Base-by-base conservation (phyloP, 2,888 invertebrate genomes). In the Cotesia congregata region DNA sequence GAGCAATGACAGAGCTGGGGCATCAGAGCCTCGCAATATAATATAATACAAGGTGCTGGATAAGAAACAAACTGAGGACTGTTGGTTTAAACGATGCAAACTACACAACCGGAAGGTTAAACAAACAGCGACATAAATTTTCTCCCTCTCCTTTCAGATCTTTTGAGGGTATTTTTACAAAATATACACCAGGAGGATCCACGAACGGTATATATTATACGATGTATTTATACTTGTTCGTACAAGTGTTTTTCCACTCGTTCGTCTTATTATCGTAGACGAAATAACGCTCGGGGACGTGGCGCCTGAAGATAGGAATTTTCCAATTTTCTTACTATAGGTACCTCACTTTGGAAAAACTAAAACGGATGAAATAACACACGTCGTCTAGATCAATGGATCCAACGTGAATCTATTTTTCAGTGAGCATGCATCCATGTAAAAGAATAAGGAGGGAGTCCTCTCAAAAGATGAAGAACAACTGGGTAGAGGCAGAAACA, bases 111-210 rank as follows among this genome's bases (percentile, higher is more conserved):
- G 41, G 67, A 72, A 65, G 75, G 60, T 70, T 72, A 38, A 70
- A 67, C 50, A 61, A 62, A 39, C 68, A 72, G 67, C 30, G 59
- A 69, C 78, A 79, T 78, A 75, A 80, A 79, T 80, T 79, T 80
- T 70, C 64, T 69, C 59, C 70, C 71, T 50, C 71, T 74, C 60
- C 9, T 3, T 30, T 30, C 4, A 30, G 3, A 30, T 30, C 30
- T 30, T 30, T 30, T 4, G 64, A 20, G 9, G 30, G 30, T 64
- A 20, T 64, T 20, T 64, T 64, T 64, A 20, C 17, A 64, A 64
- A 20, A 64, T 64, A 20, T 64, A 15, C 17, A 20, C 30, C 30
- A 17, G 17, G 30, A 30, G 41, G n/a, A 62, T 20, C 9, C 50
- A 73, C 59, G n/a, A 7, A 12, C 9, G 30, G 12, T 50, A 50